A percentile compares a stretch with the other conserved stretches of the same genome.
phyloP scores from a whole-genome alignment of 2,113 vertebrate species.

The Cyprinodon brontotheroides region DNA sequence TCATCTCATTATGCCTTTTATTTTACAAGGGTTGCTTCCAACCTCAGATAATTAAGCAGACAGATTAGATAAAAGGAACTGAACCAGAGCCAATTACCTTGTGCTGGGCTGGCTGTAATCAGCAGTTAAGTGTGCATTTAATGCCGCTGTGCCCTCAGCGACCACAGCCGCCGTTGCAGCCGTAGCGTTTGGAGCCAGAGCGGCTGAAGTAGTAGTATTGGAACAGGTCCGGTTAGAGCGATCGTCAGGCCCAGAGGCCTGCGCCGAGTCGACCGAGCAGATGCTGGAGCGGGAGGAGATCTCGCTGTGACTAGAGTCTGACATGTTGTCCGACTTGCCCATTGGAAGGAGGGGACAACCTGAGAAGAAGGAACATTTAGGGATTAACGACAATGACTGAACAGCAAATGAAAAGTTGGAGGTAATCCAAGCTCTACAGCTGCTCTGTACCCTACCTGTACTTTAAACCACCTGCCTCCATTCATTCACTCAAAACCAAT shows the following conservation, averaged over 20 bases:
- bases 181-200: slow-evolving; percentile 23
- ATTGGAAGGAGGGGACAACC: slow-evolving; percentile 84
- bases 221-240: slow-evolving; percentile 66
- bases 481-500: not conserved
- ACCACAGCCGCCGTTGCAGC: slow-evolving; percentile 32
- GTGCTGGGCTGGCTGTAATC: slow-evolving; percentile 82
- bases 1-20: not conserved
- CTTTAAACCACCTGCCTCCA: not conserved
- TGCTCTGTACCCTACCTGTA: not conserved
- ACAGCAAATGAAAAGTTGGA: not conserved
- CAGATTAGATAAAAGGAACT: slow-evolving; percentile 10
- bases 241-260: slow-evolving; percentile 81
- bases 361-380: slow-evolving; percentile 50
- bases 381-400: not conserved
- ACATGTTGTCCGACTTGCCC: slow-evolving; percentile 88
- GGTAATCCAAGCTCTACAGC: not conserved
- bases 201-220: not conserved
- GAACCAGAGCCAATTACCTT: slow-evolving; percentile 74
- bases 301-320: slow-evolving; percentile 95
- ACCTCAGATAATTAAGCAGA: not conserved
- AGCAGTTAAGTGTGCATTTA: slow-evolving; percentile 61
- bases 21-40: not conserved
- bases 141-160: slow-evolving; percentile 72
- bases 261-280: slow-evolving; percentile 91
- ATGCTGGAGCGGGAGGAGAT: slow-evolving; percentile 95